These are phyloP conservation scores for Lutjanus campechanus DNA, from an alignment of 2,797 vertebrate species.

Conservation along the genomic window DNA sequence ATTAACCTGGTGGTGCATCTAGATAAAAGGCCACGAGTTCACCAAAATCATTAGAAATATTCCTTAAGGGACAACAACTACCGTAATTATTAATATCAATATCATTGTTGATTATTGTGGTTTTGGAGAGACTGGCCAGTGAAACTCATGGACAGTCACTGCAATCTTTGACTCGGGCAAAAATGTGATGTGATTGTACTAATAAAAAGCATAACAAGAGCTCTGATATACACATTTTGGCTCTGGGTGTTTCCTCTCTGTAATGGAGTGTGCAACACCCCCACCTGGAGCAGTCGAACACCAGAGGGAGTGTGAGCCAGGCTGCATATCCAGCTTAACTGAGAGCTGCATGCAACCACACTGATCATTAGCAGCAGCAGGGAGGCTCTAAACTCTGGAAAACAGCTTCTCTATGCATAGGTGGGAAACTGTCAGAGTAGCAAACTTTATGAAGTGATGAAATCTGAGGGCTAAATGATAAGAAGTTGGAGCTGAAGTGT, in stretches of 20 bases:
- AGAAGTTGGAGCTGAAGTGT: conserved; percentile 40
- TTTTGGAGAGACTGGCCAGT: not conserved
- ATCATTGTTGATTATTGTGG: not conserved
- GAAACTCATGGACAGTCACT: not conserved
- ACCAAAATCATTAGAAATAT: not conserved
- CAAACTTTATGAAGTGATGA: conserved; percentile 45
- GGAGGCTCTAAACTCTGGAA: conserved; percentile 39
- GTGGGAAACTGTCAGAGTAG: conserved; percentile 13
- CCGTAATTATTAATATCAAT: conserved; percentile 6
- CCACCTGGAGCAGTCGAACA: conserved; percentile 54
- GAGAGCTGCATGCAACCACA: conserved; percentile 43
- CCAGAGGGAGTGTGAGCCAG: conserved; percentile 32
- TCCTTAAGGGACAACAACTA: not conserved
- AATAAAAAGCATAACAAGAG: conserved; percentile 16
- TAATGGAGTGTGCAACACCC: conserved; percentile 46
- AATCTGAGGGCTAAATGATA: conserved; percentile 42
- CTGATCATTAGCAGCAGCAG: conserved; percentile 62
- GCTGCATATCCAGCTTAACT: conserved; percentile 14
- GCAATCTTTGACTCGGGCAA: not conserved
- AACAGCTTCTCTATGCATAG: not conserved
- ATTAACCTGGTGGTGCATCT: not conserved
- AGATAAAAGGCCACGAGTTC: not conserved
- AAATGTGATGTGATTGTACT: conserved; percentile 3
- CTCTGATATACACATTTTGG: not conserved
- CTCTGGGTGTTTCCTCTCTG: conserved; percentile 26